Percentiles rank a stretch among this genome's conserved stretches.
Evolutionary conservation across 2,888 invertebrate genomes (phyloP).

Genomic region (Acleris sparsana): DNA sequence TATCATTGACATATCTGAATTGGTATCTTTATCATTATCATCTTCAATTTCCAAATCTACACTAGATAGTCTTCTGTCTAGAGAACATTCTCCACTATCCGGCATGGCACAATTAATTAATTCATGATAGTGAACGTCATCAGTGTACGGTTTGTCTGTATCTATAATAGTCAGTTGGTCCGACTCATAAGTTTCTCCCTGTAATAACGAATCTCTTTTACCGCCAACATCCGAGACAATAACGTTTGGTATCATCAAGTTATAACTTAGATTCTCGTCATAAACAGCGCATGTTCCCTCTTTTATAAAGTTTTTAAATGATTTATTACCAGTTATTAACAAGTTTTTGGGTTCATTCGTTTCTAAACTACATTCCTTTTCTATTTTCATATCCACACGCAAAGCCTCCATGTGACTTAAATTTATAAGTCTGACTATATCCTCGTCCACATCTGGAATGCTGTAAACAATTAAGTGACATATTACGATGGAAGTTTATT

Average conservation of each 20-base stretch:
- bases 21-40: slow-evolving; percentile 69
- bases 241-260: slow-evolving; percentile 78
- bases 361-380: slow-evolving; percentile 59
- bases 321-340: slow-evolving; percentile 77
- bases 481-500: neutral
- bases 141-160: slow-evolving; percentile 82
- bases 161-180: slow-evolving; percentile 87
- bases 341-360: slow-evolving; percentile 73
- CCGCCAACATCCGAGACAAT: slow-evolving; percentile 78
- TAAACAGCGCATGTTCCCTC: slow-evolving; percentile 56
- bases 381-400: slow-evolving; percentile 61
- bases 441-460: slow-evolving; percentile 83
- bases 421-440: slow-evolving; percentile 77
- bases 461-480: slow-evolving; percentile 52
- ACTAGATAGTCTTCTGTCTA: slow-evolving; percentile 71
- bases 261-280: slow-evolving; percentile 69
- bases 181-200: slow-evolving; percentile 82
- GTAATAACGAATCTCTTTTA: slow-evolving; percentile 71
- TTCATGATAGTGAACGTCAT: slow-evolving; percentile 72
- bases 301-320: slow-evolving; percentile 73
- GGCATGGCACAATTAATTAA: slow-evolving; percentile 62
- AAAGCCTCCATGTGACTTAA: slow-evolving; percentile 62
- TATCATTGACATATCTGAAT: slow-evolving; percentile 86
- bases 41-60: slow-evolving; percentile 70
- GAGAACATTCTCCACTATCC: slow-evolving; percentile 70